A percentile compares a stretch with the other conserved stretches of the same genome.
Evolutionary conservation across 2,797 vertebrate genomes (phyloP).

Genomic region (Poliocrania exsul): DNA sequence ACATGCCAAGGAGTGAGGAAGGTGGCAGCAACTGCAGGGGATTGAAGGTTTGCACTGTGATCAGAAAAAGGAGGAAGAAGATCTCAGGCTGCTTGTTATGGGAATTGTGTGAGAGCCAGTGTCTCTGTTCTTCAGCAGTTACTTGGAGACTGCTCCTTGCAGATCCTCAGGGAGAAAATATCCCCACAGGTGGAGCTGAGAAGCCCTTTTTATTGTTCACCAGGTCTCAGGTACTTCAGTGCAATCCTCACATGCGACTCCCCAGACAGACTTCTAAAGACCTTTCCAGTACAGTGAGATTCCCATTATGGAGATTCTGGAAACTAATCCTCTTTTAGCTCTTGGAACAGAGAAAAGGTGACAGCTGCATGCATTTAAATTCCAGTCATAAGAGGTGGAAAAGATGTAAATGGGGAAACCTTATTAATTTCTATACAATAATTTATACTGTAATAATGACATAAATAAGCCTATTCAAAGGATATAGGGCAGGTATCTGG

Average conservation of each 20-base stretch:
- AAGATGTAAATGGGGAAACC: constrained; percentile 17
- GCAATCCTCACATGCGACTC: not conserved
- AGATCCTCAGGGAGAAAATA: not conserved
- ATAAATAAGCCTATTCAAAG: constrained; percentile 63
- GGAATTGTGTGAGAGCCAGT: not conserved
- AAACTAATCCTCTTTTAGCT: constrained; percentile 28
- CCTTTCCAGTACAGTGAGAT: constrained; percentile 28
- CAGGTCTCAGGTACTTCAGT: not conserved
- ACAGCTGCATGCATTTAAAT: constrained; percentile 40
- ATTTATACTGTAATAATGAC: constrained; percentile 54
- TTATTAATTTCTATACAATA: constrained; percentile 16
- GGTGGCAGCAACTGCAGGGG: rapidly evolving
- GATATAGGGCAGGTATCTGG: not conserved
- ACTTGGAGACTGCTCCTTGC: not conserved
- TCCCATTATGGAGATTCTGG: constrained; percentile 31
- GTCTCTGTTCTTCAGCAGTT: not conserved
- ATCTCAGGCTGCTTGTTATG: not conserved
- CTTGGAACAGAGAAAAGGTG: constrained; percentile 38
- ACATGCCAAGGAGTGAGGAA: rapidly evolving
- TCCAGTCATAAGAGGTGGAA: not conserved
- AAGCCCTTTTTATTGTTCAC: not conserved
- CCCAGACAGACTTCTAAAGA: not conserved
- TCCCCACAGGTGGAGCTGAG: not conserved
- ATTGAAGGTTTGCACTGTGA: rapidly evolving
- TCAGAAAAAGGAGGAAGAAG: not conserved